Conservation (phyloP, 2,888 invertebrate species). For the Abscondita cerata region DNA sequence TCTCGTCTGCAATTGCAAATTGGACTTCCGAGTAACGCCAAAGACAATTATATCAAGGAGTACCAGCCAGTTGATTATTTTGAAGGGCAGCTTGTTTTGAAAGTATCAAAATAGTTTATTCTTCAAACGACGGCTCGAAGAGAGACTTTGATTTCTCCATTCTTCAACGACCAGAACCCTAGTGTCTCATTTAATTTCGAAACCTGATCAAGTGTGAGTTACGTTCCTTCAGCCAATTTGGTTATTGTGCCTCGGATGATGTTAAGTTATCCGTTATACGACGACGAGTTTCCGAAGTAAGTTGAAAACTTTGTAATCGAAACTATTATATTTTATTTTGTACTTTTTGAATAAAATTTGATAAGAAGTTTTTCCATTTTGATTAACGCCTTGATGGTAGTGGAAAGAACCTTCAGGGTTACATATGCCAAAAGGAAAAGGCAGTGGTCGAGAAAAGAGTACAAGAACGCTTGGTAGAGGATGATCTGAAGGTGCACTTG, state of each 20-base stretch:
- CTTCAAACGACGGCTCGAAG: slow-evolving; percentile 57
- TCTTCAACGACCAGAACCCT: slow-evolving; percentile 41
- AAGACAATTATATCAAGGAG: slow-evolving; percentile 60
- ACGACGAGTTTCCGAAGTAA: slow-evolving; percentile 59
- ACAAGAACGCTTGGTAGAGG: no score
- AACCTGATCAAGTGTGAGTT: slow-evolving; percentile 50
- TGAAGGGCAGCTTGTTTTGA: slow-evolving; percentile 62
- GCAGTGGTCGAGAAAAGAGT: no score
- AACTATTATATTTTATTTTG: no score
- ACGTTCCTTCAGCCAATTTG: slow-evolving; percentile 58
- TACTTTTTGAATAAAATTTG: no score
- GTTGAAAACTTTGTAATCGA: no score
- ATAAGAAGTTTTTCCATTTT: no score
- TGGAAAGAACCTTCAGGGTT: no score
- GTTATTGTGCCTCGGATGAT: slow-evolving; percentile 61
- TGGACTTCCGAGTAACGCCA: slow-evolving; percentile 58
- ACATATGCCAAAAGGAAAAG: no score
- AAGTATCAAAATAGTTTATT: slow-evolving; percentile 60
- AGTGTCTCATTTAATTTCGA: slow-evolving; percentile 37
- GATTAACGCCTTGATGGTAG: no score
- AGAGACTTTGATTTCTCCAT: slow-evolving; percentile 51
- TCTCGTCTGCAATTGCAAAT: slow-evolving; percentile 58
- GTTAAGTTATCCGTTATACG: slow-evolving; percentile 57
- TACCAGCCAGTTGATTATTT: slow-evolving; percentile 56
- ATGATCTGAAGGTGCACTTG: no score